Evolutionary conservation across 2,113 vertebrate genomes (phyloP).

Genomic region (Lethenteron reissneri): DNA sequence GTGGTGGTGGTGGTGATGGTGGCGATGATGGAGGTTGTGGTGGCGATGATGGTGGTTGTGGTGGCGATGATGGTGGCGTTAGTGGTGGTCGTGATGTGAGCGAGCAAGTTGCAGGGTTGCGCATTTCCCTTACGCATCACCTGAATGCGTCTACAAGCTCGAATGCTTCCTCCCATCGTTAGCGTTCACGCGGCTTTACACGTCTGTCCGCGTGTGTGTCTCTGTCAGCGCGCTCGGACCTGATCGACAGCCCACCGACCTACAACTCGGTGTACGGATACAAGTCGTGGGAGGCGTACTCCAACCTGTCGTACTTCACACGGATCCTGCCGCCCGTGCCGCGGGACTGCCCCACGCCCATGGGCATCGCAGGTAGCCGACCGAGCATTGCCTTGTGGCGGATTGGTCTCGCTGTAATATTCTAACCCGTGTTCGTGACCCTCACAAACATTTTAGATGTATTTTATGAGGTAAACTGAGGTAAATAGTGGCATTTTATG

Average conservation of each 20-base stretch:
- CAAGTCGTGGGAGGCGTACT: slow-evolving; percentile 80
- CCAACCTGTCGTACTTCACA: slow-evolving; percentile 76
- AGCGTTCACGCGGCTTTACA: not conserved
- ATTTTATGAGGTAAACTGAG: too few species aligned
- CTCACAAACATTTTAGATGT: too few species aligned
- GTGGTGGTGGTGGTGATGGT: not conserved
- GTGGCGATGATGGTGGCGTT: not conserved
- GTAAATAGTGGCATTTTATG: not conserved
- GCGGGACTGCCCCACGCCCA: slow-evolving; percentile 65
- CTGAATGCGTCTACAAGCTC: not conserved
- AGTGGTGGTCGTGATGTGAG: too few species aligned
- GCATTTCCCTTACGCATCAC: not conserved
- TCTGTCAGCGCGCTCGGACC: slow-evolving; percentile 46
- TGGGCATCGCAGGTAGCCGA: slow-evolving; percentile 66
- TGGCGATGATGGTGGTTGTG: not conserved
- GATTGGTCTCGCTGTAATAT: not conserved
- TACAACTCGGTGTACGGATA: slow-evolving; percentile 59
- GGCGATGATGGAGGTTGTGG: not conserved
- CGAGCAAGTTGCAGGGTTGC: too few species aligned
- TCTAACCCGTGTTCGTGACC: not conserved
- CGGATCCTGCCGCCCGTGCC: slow-evolving; percentile 59
- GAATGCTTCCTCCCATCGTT: not conserved
- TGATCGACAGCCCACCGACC: slow-evolving; percentile 81
- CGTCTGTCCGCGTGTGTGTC: not conserved
- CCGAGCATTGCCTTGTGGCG: not conserved